phyloP scores from a whole-genome alignment of 2,113 vertebrate genomes.

The Xerus inauris region DNA sequence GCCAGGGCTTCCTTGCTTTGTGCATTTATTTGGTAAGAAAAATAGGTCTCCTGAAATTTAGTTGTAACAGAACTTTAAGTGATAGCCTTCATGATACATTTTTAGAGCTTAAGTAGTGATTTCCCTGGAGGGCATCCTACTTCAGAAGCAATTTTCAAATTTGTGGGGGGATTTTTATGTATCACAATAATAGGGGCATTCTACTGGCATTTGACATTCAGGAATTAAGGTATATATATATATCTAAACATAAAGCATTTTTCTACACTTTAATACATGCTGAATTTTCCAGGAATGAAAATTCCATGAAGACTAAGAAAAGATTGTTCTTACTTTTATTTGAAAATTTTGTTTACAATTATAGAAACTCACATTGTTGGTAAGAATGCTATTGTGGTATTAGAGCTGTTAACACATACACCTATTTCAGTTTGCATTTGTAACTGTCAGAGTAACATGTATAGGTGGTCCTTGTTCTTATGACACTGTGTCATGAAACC shows the following conservation, averaged over 20 bases:
- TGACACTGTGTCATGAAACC: neutral
- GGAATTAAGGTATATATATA: neutral
- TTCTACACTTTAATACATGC: neutral
- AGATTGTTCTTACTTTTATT: neutral
- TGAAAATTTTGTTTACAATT: neutral
- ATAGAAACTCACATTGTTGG: neutral
- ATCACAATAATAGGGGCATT: neutral
- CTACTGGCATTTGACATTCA: neutral
- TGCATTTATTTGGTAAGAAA: neutral
- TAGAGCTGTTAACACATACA: neutral
- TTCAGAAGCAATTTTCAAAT: neutral
- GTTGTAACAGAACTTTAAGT: neutral
- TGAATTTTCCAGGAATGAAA: neutral
- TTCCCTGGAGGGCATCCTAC: neutral
- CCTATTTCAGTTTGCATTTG: neutral
- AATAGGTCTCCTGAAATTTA: neutral
- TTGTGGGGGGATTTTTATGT: neutral
- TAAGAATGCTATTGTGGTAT: neutral
- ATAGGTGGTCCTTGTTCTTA: neutral
- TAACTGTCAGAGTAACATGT: neutral
- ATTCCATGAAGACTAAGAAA: neutral
- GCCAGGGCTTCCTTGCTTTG: neutral
- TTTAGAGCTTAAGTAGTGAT: neutral
- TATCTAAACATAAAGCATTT: neutral
- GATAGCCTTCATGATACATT: neutral